Percentiles rank a stretch among this genome's conserved stretches.
Evolutionary conservation across 2,797 vertebrate genomes (phyloP).

Genomic region (Oreochromis mossambicus): DNA sequence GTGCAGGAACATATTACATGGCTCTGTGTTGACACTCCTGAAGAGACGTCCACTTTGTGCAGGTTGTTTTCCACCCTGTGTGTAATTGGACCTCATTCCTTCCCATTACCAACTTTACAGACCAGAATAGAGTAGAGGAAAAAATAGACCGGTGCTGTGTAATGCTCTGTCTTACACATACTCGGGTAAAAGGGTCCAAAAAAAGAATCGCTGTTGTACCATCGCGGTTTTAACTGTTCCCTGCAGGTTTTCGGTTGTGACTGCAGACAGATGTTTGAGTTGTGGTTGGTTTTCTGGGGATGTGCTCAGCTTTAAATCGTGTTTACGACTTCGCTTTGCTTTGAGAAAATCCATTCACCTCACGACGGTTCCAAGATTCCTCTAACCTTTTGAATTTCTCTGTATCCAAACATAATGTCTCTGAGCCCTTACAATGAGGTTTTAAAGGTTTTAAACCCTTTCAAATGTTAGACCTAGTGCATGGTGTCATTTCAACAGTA

Average conservation of each 20-base stretch:
- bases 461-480: neutral
- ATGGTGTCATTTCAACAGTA: neutral
- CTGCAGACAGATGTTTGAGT: constrained; percentile 20
- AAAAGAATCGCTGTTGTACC: neutral
- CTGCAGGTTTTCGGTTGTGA: constrained; percentile 5
- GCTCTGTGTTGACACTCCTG: neutral
- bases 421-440: neutral
- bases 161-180: neutral
- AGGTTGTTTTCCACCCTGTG: constrained; percentile 8
- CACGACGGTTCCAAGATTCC: neutral
- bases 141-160: neutral
- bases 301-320: constrained; percentile 33
- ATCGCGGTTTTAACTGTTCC: neutral
- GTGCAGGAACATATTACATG: constrained; percentile 16
- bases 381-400: neutral
- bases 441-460: neutral
- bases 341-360: constrained; percentile 22
- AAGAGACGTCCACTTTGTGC: neutral
- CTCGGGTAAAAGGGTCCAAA: neutral
- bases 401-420: neutral
- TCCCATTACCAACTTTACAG: neutral
- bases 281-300: constrained; percentile 6
- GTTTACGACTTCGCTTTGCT: neutral
- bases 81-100: constrained; percentile 1
- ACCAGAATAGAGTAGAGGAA: neutral